A percentile compares a stretch with the other conserved stretches of the same genome.
Conservation (phyloP, 2,888 invertebrate genomes). For the Phyto melanocephala region DNA sequence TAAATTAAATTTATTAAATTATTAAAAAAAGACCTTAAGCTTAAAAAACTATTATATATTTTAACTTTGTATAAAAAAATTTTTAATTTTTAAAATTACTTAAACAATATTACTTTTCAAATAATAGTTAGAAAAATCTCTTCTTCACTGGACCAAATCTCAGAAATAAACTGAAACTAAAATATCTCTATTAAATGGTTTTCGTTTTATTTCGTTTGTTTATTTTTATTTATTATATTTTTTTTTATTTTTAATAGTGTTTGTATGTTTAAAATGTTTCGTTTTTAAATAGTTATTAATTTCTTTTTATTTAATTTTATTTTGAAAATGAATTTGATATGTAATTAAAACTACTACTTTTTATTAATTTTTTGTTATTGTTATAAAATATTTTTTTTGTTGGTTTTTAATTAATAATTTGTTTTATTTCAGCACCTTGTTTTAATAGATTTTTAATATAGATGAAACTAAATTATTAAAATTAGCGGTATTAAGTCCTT, state of each 20-base stretch:
- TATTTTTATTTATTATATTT: too few relatives aligned
- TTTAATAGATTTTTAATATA: constrained; percentile 7
- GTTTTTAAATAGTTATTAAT: not conserved
- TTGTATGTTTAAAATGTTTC: not conserved
- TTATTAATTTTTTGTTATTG: constrained; percentile 1
- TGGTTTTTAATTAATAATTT: constrained; percentile 22
- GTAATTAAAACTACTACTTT: constrained; percentile 43
- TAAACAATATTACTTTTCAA: too few relatives aligned
- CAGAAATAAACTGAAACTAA: too few relatives aligned
- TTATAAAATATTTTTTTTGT: not conserved
- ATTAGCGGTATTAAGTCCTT: not conserved
- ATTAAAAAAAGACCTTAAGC: too few relatives aligned
- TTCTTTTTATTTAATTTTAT: constrained; percentile 5
- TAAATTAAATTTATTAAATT: too few relatives aligned
- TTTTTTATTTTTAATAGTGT: not conserved
- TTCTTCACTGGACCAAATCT: too few relatives aligned
- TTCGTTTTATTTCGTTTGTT: too few relatives aligned
- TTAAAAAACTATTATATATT: too few relatives aligned
- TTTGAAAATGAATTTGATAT: constrained; percentile 50
- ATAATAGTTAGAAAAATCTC: too few relatives aligned
- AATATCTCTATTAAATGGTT: too few relatives aligned
- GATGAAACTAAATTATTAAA: constrained; percentile 22
- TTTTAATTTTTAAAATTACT: too few relatives aligned
- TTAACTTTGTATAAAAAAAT: too few relatives aligned
- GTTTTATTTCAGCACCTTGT: constrained; percentile 49